Evolutionary conservation across 2,113 vertebrate species (phyloP).

Genomic region (Phasianus colchicus): DNA sequence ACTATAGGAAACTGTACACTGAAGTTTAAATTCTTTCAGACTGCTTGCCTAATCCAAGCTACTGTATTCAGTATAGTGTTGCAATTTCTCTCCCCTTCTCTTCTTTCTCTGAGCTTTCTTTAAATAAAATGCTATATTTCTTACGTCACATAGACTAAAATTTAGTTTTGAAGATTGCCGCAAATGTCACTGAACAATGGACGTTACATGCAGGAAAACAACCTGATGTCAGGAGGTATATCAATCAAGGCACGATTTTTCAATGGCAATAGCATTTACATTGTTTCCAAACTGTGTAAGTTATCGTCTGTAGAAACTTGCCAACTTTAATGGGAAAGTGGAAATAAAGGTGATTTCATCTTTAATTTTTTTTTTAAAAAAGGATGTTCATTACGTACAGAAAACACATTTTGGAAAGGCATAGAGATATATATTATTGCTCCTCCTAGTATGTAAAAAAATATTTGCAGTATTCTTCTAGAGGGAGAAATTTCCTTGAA

Average conservation of each 20-base stretch:
- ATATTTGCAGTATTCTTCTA: neutral
- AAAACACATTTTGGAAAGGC: neutral
- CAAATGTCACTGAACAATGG: constrained; percentile 80
- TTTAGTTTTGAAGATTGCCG: constrained; percentile 50
- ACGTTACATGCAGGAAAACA: constrained; percentile 58
- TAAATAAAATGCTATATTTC: constrained; percentile 17
- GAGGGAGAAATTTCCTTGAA: neutral
- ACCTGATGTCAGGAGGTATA: constrained; percentile 76
- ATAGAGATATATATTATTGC: neutral
- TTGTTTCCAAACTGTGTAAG: neutral
- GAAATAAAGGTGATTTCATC: neutral
- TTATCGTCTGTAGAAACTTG: neutral
- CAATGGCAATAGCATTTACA: constrained; percentile 12
- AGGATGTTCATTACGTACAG: neutral
- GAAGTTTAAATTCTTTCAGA: neutral
- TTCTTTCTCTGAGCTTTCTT: neutral
- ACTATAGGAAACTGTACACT: neutral
- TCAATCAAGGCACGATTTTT: constrained; percentile 65
- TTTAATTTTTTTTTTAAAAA: neutral
- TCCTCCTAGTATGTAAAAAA: neutral
- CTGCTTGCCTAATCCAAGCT: neutral
- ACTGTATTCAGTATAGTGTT: neutral
- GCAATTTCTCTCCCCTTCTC: neutral
- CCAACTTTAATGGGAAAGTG: neutral
- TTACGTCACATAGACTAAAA: constrained; percentile 26